Evolutionary conservation across 2,113 vertebrate species (phyloP).

Genomic region (Calcarius ornatus): DNA sequence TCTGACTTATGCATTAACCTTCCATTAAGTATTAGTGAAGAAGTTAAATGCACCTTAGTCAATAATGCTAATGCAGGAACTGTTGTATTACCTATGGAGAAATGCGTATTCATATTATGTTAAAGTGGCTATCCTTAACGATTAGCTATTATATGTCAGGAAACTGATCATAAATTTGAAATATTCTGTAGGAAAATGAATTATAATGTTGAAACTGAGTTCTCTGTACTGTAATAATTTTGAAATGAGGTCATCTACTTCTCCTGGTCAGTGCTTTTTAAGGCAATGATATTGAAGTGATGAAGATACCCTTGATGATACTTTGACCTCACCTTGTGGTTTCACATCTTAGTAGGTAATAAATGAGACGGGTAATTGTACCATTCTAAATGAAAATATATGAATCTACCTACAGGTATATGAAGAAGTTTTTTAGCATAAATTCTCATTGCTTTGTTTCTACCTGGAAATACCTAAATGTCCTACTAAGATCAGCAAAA

Average conservation of each 20-base stretch:
- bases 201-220: conserved; percentile 88
- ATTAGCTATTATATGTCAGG: conserved; percentile 84
- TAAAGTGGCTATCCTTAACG: conserved; percentile 85
- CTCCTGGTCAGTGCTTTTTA: conserved; percentile 88
- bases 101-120: conserved; percentile 93
- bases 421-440: conserved; percentile 5
- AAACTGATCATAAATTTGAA: conserved; percentile 86
- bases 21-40: conserved; percentile 96
- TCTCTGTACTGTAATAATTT: conserved; percentile 86
- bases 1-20: conserved; percentile 95
- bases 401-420: conserved; percentile 53
- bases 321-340: conserved; percentile 85
- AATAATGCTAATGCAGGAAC: conserved; percentile 90
- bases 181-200: conserved; percentile 84
- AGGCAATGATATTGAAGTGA: conserved; percentile 93
- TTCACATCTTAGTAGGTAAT: conserved; percentile 81
- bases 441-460: not conserved
- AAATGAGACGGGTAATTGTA: conserved; percentile 90
- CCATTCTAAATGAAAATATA: conserved; percentile 80
- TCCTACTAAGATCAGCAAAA: not conserved
- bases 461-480: not conserved
- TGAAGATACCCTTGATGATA: conserved; percentile 83
- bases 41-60: conserved; percentile 92
- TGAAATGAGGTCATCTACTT: conserved; percentile 85
- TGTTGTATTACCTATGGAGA: conserved; percentile 83